These are phyloP conservation scores for Tragelaphus imberbis DNA, from an alignment of 2,113 vertebrate genomes.

Conservation along the genomic window DNA sequence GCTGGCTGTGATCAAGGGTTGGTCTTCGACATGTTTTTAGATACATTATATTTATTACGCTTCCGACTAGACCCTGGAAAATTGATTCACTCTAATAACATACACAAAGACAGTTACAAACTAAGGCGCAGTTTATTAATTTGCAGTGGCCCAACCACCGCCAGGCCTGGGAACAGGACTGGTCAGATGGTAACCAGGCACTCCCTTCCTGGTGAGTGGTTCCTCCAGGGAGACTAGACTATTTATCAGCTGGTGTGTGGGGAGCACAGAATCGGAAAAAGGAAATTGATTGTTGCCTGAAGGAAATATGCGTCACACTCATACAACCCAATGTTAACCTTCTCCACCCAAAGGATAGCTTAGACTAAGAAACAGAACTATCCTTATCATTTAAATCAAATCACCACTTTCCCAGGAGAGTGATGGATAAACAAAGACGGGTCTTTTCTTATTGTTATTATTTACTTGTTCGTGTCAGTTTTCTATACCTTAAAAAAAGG, in stretches of 20 bases:
- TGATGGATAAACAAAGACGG: not conserved
- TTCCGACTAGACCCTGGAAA: slow-evolving; percentile 2
- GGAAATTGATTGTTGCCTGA: slow-evolving; percentile 67
- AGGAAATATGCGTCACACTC: slow-evolving; percentile 67
- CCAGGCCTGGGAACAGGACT: slow-evolving; percentile 34
- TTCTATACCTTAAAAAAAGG: not conserved
- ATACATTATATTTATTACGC: not conserved
- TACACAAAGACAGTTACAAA: not conserved
- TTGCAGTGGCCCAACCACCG: not conserved
- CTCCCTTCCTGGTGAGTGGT: slow-evolving; percentile 69
- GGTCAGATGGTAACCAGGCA: slow-evolving; percentile 47
- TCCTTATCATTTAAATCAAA: slow-evolving; percentile 28
- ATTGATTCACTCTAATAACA: slow-evolving; percentile 59
- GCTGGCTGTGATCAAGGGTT: not conserved
- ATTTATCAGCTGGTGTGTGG: slow-evolving; percentile 68
- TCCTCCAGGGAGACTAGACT: slow-evolving; percentile 48
- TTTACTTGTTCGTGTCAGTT: not conserved
- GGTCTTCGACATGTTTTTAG: not conserved
- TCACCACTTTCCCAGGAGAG: not conserved
- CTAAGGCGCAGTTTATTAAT: not conserved
- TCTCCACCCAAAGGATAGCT: slow-evolving; percentile 55
- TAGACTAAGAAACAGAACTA: not conserved
- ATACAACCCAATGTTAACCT: slow-evolving; percentile 19
- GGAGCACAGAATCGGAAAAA: slow-evolving; percentile 54
- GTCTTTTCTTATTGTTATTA: not conserved